A percentile compares a stretch with the other conserved stretches of the same genome.
Evolutionary conservation across 2,888 invertebrate species (phyloP).

Genomic region (Plebejus melissa): DNA sequence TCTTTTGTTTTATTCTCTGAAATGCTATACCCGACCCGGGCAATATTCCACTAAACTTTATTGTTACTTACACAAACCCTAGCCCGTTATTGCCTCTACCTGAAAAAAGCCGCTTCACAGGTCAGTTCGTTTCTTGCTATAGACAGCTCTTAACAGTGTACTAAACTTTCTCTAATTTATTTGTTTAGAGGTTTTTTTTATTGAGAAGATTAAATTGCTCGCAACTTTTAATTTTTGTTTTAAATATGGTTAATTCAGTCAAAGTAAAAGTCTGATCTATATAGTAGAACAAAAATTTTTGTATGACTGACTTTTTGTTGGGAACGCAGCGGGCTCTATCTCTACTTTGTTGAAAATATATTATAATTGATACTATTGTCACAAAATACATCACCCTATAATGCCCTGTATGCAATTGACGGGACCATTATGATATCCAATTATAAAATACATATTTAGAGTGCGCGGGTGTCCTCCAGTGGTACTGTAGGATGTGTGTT

Average conservation of each 20-base stretch:
- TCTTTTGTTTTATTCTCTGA: too few species aligned
- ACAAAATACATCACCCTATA: background rate
- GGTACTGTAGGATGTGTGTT: conserved; percentile 41
- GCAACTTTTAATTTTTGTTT: background rate
- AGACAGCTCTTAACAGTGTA: background rate
- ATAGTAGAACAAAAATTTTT: too few species aligned
- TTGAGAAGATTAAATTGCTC: background rate
- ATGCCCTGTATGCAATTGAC: background rate
- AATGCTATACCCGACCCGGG: too few species aligned
- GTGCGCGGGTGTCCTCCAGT: conserved; percentile 50
- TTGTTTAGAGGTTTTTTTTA: background rate
- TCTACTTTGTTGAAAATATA: too few species aligned
- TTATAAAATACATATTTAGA: conserved; percentile 66
- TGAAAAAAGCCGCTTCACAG: background rate
- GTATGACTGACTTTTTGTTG: too few species aligned
- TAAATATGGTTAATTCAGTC: too few species aligned
- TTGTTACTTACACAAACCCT: background rate
- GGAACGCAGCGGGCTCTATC: too few species aligned
- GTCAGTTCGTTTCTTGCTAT: background rate
- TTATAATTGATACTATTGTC: too few species aligned
- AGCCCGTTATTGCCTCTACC: background rate
- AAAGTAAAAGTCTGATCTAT: too few species aligned
- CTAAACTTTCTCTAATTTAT: background rate
- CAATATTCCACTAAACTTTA: background rate
- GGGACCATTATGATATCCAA: conserved; percentile 44